phyloP scores from a whole-genome alignment of 2,113 vertebrate genomes.

The Todiramphus chloris region DNA sequence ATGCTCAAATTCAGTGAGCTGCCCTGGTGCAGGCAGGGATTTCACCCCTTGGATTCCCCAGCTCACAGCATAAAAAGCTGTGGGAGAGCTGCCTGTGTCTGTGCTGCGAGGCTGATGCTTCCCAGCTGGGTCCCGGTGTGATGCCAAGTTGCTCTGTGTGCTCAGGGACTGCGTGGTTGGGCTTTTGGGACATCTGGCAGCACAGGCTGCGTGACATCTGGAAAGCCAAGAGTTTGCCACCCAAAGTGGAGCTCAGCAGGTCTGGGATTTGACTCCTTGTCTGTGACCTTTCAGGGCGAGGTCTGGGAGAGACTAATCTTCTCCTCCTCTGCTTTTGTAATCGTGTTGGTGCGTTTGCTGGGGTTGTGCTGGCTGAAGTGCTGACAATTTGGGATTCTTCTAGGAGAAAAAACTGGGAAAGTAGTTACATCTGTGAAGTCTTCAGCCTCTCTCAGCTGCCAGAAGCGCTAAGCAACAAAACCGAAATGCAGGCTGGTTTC shows the following conservation, averaged over 20 bases:
- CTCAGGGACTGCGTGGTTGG: neutral
- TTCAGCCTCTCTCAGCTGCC: neutral
- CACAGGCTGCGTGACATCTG: neutral
- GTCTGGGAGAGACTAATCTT: neutral
- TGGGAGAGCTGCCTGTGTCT: neutral
- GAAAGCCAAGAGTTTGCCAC: neutral
- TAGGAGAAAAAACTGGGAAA: neutral
- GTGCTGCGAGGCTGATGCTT: neutral
- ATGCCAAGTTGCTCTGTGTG: accelerated
- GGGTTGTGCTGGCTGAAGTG: neutral
- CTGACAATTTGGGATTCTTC: neutral
- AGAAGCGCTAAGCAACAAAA: neutral
- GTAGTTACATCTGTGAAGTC: neutral
- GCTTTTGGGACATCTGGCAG: neutral
- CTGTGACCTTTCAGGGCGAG: accelerated
- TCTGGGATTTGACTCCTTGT: neutral
- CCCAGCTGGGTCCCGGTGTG: neutral
- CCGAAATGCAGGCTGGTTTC: accelerated
- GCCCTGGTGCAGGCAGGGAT: neutral
- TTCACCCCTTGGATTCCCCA: neutral
- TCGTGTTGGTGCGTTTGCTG: accelerated
- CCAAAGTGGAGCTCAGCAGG: neutral
- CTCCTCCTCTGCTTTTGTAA: neutral
- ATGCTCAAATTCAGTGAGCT: neutral
- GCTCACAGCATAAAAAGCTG: neutral